These are phyloP conservation scores for Crocallis elinguaria DNA, from an alignment of 2,888 invertebrate species.

Conservation along the genomic window DNA sequence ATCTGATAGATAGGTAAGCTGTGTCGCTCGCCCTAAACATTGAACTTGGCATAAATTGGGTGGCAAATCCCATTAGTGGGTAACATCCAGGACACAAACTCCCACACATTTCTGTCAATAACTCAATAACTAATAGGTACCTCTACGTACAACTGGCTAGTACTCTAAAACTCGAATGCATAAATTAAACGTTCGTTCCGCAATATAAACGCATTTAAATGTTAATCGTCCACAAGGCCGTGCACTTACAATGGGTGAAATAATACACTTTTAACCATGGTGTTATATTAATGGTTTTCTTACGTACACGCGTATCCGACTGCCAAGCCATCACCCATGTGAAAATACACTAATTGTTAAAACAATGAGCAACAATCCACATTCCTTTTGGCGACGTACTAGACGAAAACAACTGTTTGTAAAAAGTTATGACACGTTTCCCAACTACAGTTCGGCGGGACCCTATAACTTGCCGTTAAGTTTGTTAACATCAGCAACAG, in stretches of 20 bases:
- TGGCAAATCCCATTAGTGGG: slow-evolving; percentile 52
- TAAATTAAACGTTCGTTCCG: slow-evolving; percentile 54
- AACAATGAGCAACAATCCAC: slow-evolving; percentile 74
- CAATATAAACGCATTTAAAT: slow-evolving; percentile 65
- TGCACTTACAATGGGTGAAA: slow-evolving; percentile 28
- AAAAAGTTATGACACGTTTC: slow-evolving; percentile 80
- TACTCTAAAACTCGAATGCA: slow-evolving; percentile 46
- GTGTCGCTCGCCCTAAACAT: slow-evolving; percentile 22
- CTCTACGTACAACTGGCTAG: slow-evolving; percentile 36
- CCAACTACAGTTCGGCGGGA: slow-evolving; percentile 61
- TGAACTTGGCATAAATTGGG: too few relatives aligned
- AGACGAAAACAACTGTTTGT: slow-evolving; percentile 72
- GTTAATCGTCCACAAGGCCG: slow-evolving; percentile 74
- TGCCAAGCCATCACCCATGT: slow-evolving; percentile 85
- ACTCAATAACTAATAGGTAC: slow-evolving; percentile 27
- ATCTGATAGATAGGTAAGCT: slow-evolving; percentile 12
- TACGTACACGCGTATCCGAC: slow-evolving; percentile 82
- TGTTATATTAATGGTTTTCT: slow-evolving; percentile 17
- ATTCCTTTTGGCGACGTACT: slow-evolving; percentile 73
- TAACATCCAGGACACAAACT: slow-evolving; percentile 39
- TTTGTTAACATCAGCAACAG: slow-evolving; percentile 64
- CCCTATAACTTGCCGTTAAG: slow-evolving; percentile 52
- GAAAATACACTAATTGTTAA: slow-evolving; percentile 75
- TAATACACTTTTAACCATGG: slow-evolving; percentile 27
- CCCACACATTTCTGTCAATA: slow-evolving; percentile 35